Evolutionary conservation across 2,797 vertebrate species (phyloP).

Genomic region (Sebastes nivosus): DNA sequence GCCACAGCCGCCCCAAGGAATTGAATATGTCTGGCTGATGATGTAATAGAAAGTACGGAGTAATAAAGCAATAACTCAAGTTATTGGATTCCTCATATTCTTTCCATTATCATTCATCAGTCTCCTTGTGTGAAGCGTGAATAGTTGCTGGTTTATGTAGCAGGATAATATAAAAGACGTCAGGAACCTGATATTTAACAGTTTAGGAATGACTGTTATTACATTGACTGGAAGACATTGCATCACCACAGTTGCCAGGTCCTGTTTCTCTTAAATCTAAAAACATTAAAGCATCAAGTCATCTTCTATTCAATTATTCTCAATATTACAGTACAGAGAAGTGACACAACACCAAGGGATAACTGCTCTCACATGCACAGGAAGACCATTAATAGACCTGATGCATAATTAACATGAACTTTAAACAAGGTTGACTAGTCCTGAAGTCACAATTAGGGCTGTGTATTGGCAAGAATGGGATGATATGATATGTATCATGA

Average conservation of each 20-base stretch:
- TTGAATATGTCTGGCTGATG: not conserved
- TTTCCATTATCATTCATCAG: not conserved
- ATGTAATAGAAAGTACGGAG: not conserved
- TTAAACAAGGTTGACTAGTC: not conserved
- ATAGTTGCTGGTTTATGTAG: not conserved
- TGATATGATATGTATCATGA: too few relatives aligned
- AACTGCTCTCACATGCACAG: not conserved
- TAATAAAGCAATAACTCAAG: not conserved
- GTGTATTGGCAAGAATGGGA: too few relatives aligned
- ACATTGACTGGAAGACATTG: not conserved
- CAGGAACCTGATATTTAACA: not conserved
- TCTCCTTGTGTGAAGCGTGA: not conserved
- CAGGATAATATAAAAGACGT: not conserved
- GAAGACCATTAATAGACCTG: conserved; percentile 1
- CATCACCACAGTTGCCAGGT: not conserved
- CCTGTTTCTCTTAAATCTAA: not conserved
- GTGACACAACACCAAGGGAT: not conserved
- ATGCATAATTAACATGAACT: conserved; percentile 25
- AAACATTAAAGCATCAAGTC: conserved; percentile 2
- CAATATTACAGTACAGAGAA: not conserved
- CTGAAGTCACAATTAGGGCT: not conserved
- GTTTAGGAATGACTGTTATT: not conserved
- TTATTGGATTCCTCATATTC: not conserved
- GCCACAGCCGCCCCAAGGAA: not conserved
- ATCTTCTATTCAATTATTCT: not conserved